Evolutionary conservation across 2,888 invertebrate species (phyloP).

Genomic region (Phortica okadai): DNA sequence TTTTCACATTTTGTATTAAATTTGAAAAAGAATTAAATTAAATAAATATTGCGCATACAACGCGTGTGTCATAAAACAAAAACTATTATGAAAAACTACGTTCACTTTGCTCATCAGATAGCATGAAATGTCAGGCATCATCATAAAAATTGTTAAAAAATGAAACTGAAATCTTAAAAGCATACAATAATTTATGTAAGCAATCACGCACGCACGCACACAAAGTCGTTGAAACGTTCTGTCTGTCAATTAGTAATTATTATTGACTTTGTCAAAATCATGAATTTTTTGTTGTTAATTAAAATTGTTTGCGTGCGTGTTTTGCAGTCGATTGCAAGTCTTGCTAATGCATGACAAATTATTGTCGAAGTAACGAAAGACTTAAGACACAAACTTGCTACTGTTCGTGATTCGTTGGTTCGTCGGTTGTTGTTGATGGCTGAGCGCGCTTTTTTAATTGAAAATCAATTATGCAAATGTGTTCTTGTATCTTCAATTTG

Average conservation of each 20-base stretch:
- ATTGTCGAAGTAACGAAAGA: slow-evolving; percentile 7
- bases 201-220: neutral
- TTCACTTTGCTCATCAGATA: neutral
- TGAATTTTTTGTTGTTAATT: neutral
- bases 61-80: neutral
- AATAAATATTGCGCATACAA: neutral
- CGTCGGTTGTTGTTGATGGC: neutral
- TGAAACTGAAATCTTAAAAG: neutral
- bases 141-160: too few relatives aligned
- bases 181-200: neutral
- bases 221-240: neutral
- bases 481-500: slow-evolving; percentile 33
- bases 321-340: slow-evolving; percentile 15
- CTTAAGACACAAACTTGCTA: neutral
- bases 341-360: slow-evolving; percentile 25
- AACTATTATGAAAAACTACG: neutral
- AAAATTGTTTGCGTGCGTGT: slow-evolving; percentile 5
- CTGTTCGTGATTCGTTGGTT: neutral
- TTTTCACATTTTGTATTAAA: neutral
- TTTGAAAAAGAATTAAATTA: neutral
- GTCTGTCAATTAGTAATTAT: neutral
- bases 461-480: slow-evolving; percentile 37
- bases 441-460: neutral
- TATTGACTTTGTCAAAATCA: neutral
- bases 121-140: neutral